Evolutionary conservation across 2,113 vertebrate genomes (phyloP).

Genomic region (Gadus macrocephalus): DNA sequence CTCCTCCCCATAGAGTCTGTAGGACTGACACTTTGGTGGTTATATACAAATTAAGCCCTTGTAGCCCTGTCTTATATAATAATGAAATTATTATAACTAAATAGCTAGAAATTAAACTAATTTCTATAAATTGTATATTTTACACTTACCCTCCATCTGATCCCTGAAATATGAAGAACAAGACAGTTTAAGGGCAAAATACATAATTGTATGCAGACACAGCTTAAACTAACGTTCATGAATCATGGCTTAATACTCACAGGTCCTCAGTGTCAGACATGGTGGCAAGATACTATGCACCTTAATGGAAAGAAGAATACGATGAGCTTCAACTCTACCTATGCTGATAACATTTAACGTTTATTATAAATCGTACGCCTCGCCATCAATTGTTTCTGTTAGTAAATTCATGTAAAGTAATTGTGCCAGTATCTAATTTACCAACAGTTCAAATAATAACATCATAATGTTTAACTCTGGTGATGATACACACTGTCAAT

Average conservation of each 20-base stretch:
- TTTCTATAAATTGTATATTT: background rate
- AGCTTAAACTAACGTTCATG: background rate
- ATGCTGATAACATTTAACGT: background rate
- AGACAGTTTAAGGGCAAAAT: constrained; percentile 16
- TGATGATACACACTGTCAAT: too few species aligned
- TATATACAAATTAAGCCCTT: too few species aligned
- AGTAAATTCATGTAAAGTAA: background rate
- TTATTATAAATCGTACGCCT: background rate
- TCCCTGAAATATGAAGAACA: constrained; percentile 72
- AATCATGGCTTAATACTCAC: constrained; percentile 72
- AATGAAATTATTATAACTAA: too few species aligned
- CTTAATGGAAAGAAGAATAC: constrained; percentile 53
- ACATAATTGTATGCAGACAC: background rate
- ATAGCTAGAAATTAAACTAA: too few species aligned
- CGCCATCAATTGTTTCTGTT: background rate
- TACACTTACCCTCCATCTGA: constrained; percentile 83
- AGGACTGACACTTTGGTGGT: too few species aligned
- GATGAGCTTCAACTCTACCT: background rate
- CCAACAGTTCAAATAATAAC: too few species aligned
- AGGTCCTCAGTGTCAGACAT: constrained; percentile 93
- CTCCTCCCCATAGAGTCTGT: too few species aligned
- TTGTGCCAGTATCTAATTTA: background rate
- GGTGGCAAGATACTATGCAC: constrained; percentile 64
- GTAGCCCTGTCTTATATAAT: too few species aligned
- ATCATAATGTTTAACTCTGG: too few species aligned